These are phyloP conservation scores for Gisinianus flammeolus DNA, from an alignment of 2,888 invertebrate genomes.

Conservation along the genomic window DNA sequence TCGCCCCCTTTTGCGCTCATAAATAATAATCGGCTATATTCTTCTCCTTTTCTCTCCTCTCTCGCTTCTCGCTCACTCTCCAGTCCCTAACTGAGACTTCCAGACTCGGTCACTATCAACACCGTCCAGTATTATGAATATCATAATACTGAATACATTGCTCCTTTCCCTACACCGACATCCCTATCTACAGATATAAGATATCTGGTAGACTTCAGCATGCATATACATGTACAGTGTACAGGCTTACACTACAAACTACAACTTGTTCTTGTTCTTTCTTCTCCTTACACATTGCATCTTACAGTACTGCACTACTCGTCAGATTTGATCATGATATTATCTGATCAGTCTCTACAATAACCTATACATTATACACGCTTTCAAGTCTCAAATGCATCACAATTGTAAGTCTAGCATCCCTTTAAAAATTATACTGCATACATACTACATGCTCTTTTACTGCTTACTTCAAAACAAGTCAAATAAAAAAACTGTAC, in stretches of 20 bases:
- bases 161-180: neutral
- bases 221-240: neutral
- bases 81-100: neutral
- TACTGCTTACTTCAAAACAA: too few relatives aligned
- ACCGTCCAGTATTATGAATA: too few relatives aligned
- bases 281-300: too few relatives aligned
- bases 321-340: neutral
- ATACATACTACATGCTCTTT: too few relatives aligned
- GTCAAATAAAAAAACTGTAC: too few relatives aligned
- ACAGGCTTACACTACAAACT: too few relatives aligned
- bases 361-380: neutral
- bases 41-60: conserved; percentile 23
- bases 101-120: neutral
- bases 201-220: neutral
- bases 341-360: neutral
- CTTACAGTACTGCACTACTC: too few relatives aligned
- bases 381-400: too few relatives aligned
- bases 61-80: neutral
- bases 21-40: conserved; percentile 56
- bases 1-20: conserved; percentile 58
- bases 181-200: neutral
- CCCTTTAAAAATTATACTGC: too few relatives aligned
- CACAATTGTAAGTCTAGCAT: too few relatives aligned
- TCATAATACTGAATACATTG: too few relatives aligned
- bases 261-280: too few relatives aligned